phyloP scores from a whole-genome alignment of 2,888 invertebrate genomes.

The Sphaeridia pumilis region DNA sequence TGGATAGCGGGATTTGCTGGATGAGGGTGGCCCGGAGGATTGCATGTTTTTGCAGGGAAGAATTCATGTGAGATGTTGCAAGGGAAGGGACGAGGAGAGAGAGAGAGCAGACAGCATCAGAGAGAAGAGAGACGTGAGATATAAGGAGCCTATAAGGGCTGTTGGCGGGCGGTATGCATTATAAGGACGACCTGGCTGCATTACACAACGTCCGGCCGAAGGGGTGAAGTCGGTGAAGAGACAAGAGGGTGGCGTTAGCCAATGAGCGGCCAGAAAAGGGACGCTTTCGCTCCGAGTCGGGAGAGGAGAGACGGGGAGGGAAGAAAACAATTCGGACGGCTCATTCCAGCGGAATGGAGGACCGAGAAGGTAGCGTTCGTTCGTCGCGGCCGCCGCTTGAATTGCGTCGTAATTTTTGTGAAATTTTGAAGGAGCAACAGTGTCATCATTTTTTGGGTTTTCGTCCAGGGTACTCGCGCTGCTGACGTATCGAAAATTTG shows the following conservation, averaged over 20 bases:
- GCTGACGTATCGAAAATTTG: constrained; percentile 10
- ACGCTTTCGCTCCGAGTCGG: background rate
- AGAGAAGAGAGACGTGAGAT: background rate
- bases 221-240: background rate
- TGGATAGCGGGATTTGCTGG: no score
- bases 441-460: background rate
- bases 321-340: constrained; percentile 1
- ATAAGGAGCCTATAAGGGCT: background rate
- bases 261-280: background rate
- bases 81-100: no score
- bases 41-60: no score
- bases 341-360: background rate
- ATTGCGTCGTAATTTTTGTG: background rate
- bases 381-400: background rate
- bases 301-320: background rate
- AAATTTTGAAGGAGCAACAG: background rate
- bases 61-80: no score
- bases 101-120: background rate
- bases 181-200: background rate
- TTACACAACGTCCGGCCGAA: background rate
- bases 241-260: background rate
- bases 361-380: background rate
- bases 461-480: constrained; percentile 17
- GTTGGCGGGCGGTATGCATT: background rate
- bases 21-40: no score